Percentiles rank a stretch among this genome's conserved stretches.
Evolutionary conservation across 2,888 invertebrate species (phyloP).

Genomic region (Drosophila pullipes): DNA sequence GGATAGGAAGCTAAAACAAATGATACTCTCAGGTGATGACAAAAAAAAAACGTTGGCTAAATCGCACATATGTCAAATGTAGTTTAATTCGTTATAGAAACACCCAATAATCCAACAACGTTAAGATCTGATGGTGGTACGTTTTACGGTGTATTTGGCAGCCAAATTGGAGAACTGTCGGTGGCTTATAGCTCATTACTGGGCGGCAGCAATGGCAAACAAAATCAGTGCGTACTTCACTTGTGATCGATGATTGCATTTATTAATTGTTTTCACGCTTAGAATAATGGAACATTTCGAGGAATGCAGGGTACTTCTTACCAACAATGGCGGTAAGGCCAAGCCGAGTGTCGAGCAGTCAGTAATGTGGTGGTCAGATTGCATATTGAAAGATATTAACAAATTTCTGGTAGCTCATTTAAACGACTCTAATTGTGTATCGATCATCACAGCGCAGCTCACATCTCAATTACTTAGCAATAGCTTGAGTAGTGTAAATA

Average conservation of each 20-base stretch:
- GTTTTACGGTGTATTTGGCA: not conserved
- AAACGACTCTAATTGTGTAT: not conserved
- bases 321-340: no score
- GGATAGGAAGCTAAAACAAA: not conserved
- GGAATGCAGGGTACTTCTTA: not conserved
- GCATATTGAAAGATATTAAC: not conserved
- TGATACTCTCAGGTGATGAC: not conserved
- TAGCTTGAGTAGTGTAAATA: not conserved
- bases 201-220: not conserved
- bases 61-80: not conserved
- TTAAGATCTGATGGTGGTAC: not conserved
- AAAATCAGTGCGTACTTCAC: not conserved
- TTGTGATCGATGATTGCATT: not conserved
- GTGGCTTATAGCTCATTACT: not conserved
- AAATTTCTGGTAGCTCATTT: conserved; percentile 2
- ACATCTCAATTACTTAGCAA: not conserved
- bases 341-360: not conserved
- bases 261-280: not conserved
- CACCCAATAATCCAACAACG: not conserved
- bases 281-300: not conserved
- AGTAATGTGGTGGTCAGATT: conserved; percentile 15
- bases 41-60: not conserved
- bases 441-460: not conserved
- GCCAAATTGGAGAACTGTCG: not conserved
- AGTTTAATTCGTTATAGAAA: not conserved